phyloP scores from a whole-genome alignment of 37 sponge, comb jelly and placozoan genomes.

The Beroe forskalii region DNA sequence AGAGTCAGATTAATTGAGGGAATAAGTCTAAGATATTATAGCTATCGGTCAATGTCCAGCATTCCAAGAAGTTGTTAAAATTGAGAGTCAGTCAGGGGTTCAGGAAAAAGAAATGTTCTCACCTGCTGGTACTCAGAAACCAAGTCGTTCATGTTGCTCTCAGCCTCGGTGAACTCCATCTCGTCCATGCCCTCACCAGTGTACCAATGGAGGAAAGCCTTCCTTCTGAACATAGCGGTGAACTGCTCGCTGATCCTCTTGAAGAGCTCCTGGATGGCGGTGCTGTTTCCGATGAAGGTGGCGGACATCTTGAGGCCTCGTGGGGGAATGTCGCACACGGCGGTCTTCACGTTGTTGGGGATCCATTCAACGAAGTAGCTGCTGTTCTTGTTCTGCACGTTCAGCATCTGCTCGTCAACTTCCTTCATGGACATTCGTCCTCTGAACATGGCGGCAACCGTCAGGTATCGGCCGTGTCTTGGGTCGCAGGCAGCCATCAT shows the following conservation, averaged over 20 bases:
- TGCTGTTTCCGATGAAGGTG: constrained; percentile 68
- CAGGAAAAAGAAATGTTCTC: too few relatives aligned
- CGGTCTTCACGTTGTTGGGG: constrained; percentile 99
- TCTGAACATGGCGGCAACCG: constrained; percentile 66
- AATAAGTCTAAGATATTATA: too few relatives aligned
- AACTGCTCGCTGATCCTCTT: constrained; percentile 69
- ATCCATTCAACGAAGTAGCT: constrained; percentile 99
- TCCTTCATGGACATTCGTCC: constrained; percentile 66
- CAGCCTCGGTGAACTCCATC: constrained; percentile 99
- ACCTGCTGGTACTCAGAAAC: constrained; percentile 99
- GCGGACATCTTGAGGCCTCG: constrained; percentile 68
- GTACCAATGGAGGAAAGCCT: constrained; percentile 69
- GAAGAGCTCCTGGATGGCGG: constrained; percentile 68
- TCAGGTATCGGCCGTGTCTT: constrained; percentile 67
- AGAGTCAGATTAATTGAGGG: too few relatives aligned
- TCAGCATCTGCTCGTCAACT: constrained; percentile 69
- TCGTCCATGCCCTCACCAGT: constrained; percentile 80
- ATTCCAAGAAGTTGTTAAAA: too few relatives aligned
- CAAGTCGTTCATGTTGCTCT: constrained; percentile 99
- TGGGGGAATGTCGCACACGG: constrained; percentile 98
- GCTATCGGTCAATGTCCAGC: too few relatives aligned
- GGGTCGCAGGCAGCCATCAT: constrained; percentile 68
- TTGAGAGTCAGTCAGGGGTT: too few relatives aligned
- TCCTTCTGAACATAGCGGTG: constrained; percentile 66
- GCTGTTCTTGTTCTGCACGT: constrained; percentile 99